Evolutionary conservation across 2,113 vertebrate species (phyloP), one percentile per base, ranked within the genome.

Genomic region (Raphicerus campestris): DNA sequence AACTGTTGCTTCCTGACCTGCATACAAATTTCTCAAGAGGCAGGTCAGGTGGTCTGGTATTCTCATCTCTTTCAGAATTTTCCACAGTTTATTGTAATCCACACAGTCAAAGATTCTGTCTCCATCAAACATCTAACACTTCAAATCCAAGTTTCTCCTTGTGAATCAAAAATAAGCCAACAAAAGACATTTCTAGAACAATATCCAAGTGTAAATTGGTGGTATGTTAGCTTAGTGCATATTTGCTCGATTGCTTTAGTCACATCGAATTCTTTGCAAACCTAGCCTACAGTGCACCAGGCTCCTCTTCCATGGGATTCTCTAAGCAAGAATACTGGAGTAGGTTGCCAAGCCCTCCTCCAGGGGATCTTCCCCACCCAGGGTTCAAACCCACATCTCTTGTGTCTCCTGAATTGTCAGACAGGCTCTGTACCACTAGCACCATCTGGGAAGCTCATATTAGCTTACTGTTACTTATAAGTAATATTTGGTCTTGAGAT

Each of bases 251-350:
- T 42, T 42, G 5, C 35, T 75, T 75, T 22, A 42, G 70, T 24
- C 35, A 13, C 22, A 39, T 42, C 70, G 42, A 22, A 42, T 39
- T 42, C 70, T 75, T 75, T 75, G 22, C 15, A 13, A 14, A 22
- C 11, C 22, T 42, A 3, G 35, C 10, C 35, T 7, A 14, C 6
- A 42, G 3, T 0, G 0, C n/a, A 70, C n/a, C 2, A 39, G n/a
- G 19, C 63, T 39, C n/a, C n/a, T 70, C 66, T 70, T 70, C n/a
- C 19, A 11, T 75, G 70, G 35, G 22, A 75, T 75, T 75, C 35
- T 42, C n/a, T n/a, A 20, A 9, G 63, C 70, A 42, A 24, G 22
- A 26, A 75, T 26, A 75, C 70, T 75, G 22, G 35, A 26, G 70
- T 42, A 22, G 22, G 11, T 42, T 75, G 35, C 70, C 11, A 42